Conservation (phyloP, 2,888 invertebrate genomes). For the Phalangium opilio region DNA sequence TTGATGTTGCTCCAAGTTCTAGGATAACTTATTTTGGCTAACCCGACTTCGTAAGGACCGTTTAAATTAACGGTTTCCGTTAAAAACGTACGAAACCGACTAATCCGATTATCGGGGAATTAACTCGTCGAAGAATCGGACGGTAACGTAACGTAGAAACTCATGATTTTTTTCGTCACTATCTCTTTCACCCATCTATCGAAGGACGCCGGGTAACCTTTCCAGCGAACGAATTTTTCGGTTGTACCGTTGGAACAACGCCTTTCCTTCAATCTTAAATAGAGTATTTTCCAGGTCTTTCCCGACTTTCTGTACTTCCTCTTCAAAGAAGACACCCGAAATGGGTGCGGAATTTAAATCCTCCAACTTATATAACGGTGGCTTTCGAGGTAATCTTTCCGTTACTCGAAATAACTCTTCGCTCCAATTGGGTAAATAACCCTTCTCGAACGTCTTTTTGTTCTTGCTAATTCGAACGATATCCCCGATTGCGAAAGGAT, state of each 20-base stretch:
- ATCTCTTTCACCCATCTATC: too few relatives aligned
- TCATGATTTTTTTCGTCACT: constrained; percentile 5
- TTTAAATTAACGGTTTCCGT: constrained; percentile 16
- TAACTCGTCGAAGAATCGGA: constrained; percentile 21
- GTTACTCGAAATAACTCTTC: constrained; percentile 5
- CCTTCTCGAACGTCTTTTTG: constrained; percentile 7
- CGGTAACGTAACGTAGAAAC: constrained; percentile 19
- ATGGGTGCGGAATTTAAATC: too few relatives aligned
- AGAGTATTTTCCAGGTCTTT: too few relatives aligned
- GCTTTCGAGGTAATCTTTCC: too few relatives aligned
- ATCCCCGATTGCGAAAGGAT: constrained; percentile 6
- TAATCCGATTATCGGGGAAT: constrained; percentile 23
- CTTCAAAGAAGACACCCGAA: too few relatives aligned
- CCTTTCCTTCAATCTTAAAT: too few relatives aligned
- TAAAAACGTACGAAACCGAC: constrained; percentile 22
- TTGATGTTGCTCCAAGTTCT: constrained; percentile 7
- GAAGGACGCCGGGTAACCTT: too few relatives aligned
- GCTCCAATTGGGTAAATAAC: constrained; percentile 9
- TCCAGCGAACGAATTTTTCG: too few relatives aligned
- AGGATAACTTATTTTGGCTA: constrained; percentile 20
- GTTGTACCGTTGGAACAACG: too few relatives aligned
- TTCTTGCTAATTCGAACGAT: constrained; percentile 7
- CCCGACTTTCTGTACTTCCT: too few relatives aligned
- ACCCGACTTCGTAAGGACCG: constrained; percentile 21
- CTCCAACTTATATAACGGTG: too few relatives aligned